Base-by-base conservation (phyloP, 2,888 invertebrate species). In the Trissonchulus latispiculum region DNA sequence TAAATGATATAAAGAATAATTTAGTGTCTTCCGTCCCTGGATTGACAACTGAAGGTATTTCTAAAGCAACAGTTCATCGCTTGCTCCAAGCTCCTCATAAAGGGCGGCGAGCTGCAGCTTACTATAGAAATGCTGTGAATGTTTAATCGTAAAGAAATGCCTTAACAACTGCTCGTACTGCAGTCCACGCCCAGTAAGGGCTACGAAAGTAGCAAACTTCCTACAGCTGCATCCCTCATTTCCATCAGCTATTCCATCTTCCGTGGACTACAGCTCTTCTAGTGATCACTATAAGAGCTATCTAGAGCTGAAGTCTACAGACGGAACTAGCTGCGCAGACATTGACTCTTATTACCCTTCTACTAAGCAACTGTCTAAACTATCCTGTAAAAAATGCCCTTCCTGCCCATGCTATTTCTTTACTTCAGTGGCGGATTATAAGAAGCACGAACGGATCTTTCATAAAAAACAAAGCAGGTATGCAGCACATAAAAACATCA, bases 41-140 rank as follows among this genome's bases (percentile, higher is more conserved):
- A 2, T 70, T 70, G 33, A 8, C 70, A 3, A 28, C 8, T 3
- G 31, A 70, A n/a, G 61, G 48, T 8, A 59, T 70, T 15, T 70
- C 70, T 2, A 2, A 8, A 3, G 2, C 70, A 15, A n/a, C 48
- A 48, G 32, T 48, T 8, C 48, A n/a, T n/a, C 2, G 70, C 2
- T 62, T 48, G 8, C 2, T 70, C 28, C 31, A 70, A 59, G 28
- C 59, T 3, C 70, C 70, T 3, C n/a, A 48, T 62, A 62, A 48
- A 28, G 8, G 61, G 2, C 23, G 28, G 2, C 2, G 3, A 28
- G 36, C 70, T 3, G 2, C 70, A 28, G 3, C 8, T n/a, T 3
- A 8, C 3, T 70, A 70, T 28, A 2, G 15, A 2, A 3, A 31
- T 3, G 8, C 3, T 8, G 31, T 70, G 2, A 59, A 70, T 2